Evolutionary conservation across 2,113 vertebrate genomes (phyloP).

Genomic region (Naja naja): DNA sequence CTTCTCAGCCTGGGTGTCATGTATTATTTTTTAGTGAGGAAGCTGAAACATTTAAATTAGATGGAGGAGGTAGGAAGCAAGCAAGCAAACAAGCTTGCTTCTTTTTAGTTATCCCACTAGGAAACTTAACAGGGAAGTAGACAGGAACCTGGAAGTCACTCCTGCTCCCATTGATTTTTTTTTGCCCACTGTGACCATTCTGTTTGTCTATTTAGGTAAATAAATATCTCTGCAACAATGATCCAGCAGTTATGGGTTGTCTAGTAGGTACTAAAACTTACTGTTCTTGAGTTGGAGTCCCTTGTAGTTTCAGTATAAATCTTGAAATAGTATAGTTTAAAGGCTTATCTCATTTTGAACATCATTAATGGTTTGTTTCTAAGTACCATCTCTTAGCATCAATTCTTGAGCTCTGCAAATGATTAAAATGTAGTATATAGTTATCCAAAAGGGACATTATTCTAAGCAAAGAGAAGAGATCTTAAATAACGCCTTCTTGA

Average conservation of each 20-base stretch:
- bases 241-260: not conserved
- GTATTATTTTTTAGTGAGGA: not conserved
- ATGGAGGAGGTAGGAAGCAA: no score
- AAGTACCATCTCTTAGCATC: not conserved
- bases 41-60: not conserved
- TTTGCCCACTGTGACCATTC: not conserved
- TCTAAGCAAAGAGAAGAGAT: not conserved
- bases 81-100: no score
- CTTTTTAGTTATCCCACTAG: no score
- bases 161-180: not conserved
- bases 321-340: not conserved
- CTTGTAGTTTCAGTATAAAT: not conserved
- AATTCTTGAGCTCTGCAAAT: not conserved
- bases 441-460: not conserved
- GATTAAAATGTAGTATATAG: not conserved
- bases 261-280: constrained; percentile 4
- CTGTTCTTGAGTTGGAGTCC: not conserved
- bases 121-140: not conserved
- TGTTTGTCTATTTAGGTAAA: not conserved
- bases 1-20: not conserved
- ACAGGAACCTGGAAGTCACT: not conserved
- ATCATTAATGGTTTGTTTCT: not conserved
- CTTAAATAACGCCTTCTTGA: not conserved
- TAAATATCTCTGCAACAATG: not conserved
- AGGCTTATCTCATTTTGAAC: not conserved